These are phyloP conservation scores for Drosophila pruinosa DNA, from an alignment of 1,140 invertebrate genomes.

Conservation along the genomic window DNA sequence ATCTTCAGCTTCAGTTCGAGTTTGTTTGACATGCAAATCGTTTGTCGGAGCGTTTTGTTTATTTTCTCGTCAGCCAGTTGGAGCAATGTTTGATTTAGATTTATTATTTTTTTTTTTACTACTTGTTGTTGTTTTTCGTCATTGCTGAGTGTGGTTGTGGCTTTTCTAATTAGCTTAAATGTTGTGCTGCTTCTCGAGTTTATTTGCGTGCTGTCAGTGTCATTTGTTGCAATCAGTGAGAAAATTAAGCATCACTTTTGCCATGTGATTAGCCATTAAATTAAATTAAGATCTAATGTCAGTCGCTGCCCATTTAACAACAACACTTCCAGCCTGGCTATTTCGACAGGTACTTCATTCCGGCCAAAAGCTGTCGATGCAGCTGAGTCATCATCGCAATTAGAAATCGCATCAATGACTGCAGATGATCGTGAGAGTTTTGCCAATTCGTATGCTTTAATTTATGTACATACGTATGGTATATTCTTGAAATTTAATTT, in stretches of 20 bases:
- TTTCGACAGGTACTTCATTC: conserved; percentile 34
- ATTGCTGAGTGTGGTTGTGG: conserved; percentile 1
- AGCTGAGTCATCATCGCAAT: conserved; percentile 59
- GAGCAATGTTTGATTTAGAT: conserved; percentile 63
- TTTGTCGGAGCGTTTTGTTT: conserved; percentile 53
- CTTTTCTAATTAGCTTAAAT: conserved; percentile 65
- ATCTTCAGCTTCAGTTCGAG: conserved; percentile 29
- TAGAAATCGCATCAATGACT: conserved; percentile 24
- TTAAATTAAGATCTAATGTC: conserved; percentile 55
- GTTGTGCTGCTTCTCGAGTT: conserved; percentile 41
- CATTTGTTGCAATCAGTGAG: conserved; percentile 76
- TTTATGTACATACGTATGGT: conserved; percentile 11
- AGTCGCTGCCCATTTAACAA: conserved; percentile 34
- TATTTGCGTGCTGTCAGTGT: conserved; percentile 49
- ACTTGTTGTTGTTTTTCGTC: conserved; percentile 17
- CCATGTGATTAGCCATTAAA: conserved; percentile 44
- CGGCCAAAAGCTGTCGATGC: conserved; percentile 19
- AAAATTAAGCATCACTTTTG: conserved; percentile 59
- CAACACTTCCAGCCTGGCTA: conserved; percentile 15
- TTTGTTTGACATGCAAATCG: conserved; percentile 72
- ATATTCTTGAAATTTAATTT: conserved; percentile 8
- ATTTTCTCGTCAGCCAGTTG: conserved; percentile 27
- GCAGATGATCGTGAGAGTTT: conserved; percentile 68
- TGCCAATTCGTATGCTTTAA: conserved; percentile 4
- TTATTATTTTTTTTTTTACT: conserved; percentile 44